A percentile compares a stretch with the other conserved stretches of the same genome.
Conservation (phyloP, 2,888 invertebrate species). For the Meteorus colon region DNA sequence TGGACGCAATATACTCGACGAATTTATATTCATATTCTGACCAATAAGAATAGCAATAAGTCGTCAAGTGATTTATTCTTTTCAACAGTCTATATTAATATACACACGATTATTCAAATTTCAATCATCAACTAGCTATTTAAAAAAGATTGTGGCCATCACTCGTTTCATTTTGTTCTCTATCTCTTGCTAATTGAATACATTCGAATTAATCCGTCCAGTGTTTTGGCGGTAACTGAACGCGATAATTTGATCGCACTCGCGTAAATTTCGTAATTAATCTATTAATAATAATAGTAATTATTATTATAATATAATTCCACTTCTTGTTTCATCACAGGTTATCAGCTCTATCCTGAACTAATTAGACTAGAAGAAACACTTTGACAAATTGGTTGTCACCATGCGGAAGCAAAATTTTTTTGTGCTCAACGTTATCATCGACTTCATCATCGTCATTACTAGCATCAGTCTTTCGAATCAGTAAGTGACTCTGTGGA, state of each 20-base stretch:
- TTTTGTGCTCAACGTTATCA: conserved; percentile 13
- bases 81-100: conserved; percentile 23
- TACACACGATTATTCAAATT: background rate
- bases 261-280: background rate
- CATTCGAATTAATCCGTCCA: background rate
- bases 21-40: conserved; percentile 10
- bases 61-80: conserved; percentile 12
- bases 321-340: conserved; percentile 38
- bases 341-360: conserved; percentile 30
- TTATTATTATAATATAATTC: conserved; percentile 23
- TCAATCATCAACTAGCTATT: background rate
- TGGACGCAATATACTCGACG: conserved; percentile 57
- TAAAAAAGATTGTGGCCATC: conserved; percentile 9
- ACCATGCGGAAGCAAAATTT: conserved; percentile 19
- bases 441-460: background rate
- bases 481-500: conserved; percentile 62
- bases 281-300: conserved; percentile 1
- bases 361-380: conserved; percentile 28
- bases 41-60: background rate
- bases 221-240: conserved; percentile 5
- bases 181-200: background rate
- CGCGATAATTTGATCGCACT: conserved; percentile 13
- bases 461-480: conserved; percentile 49
- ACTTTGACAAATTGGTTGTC: conserved; percentile 5
- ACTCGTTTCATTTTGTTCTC: background rate